Evolutionary conservation across 2,113 vertebrate genomes (phyloP).

Genomic region (Macroglossus sobrinus): DNA sequence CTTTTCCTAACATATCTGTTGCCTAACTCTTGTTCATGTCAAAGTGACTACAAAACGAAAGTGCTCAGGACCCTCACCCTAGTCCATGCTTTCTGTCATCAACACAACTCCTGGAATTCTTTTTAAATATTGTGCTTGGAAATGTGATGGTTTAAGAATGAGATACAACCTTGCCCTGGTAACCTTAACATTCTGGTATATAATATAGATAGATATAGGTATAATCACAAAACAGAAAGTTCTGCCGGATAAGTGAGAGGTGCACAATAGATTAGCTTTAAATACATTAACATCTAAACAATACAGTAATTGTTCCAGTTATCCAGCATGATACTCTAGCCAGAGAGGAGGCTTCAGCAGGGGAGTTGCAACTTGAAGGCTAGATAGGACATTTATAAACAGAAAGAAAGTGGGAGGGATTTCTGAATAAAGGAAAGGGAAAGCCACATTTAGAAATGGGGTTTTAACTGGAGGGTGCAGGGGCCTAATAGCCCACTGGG

Average conservation of each 20-base stretch:
- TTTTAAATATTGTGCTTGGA: neutral
- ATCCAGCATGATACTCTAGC: neutral
- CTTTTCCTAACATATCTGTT: neutral
- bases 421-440: neutral
- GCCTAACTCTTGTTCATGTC: neutral
- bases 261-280: neutral
- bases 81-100: neutral
- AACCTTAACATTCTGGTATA: neutral
- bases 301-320: neutral
- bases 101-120: neutral
- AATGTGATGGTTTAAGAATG: neutral
- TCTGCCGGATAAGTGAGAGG: neutral
- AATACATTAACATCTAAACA: neutral
- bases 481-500: neutral
- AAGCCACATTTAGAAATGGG: neutral
- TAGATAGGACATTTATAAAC: neutral
- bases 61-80: neutral
- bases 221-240: neutral
- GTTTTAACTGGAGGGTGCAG: neutral
- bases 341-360: neutral
- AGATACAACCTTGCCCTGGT: neutral
- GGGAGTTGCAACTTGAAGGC: neutral
- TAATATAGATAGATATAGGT: neutral
- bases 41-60: neutral
- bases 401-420: neutral